Conservation (phyloP, 1,140 invertebrate species). For the Meteorus sp. region DNA sequence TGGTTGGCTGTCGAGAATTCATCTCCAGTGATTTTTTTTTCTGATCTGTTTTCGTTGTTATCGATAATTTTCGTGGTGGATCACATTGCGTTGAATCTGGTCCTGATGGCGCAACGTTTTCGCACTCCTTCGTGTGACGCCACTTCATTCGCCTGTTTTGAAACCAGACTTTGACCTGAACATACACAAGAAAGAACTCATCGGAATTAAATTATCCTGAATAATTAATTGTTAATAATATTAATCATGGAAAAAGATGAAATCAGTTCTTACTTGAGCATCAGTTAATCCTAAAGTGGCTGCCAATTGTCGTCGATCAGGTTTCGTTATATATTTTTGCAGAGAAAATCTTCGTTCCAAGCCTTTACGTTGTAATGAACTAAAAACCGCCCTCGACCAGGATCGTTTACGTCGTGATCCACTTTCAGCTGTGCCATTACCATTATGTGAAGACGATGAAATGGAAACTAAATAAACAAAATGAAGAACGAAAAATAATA, state of each 20-base stretch:
- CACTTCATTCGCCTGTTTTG: constrained; percentile 94
- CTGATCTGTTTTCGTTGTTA: too few relatives aligned
- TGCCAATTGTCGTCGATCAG: constrained; percentile 86
- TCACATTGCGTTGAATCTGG: constrained; percentile 33
- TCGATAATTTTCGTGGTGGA: constrained; percentile 38
- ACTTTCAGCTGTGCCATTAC: constrained; percentile 28
- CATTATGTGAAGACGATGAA: constrained; percentile 24
- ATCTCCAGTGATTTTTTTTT: too few relatives aligned
- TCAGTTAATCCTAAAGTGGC: constrained; percentile 89
- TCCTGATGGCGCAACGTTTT: constrained; percentile 38
- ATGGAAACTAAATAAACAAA: constrained; percentile 27
- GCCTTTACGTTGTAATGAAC: constrained; percentile 87
- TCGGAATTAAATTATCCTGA: constrained; percentile 23
- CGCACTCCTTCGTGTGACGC: constrained; percentile 78
- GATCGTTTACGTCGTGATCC: constrained; percentile 77
- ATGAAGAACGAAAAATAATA: too few relatives aligned
- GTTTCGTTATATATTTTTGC: constrained; percentile 94
- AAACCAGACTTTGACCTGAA: constrained; percentile 93
- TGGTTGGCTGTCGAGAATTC: constrained; percentile 30
- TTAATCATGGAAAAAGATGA: constrained; percentile 2
- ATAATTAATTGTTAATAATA: constrained; percentile 18
- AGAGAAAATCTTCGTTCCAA: constrained; percentile 87
- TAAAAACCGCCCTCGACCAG: constrained; percentile 94
- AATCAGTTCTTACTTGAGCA: constrained; percentile 66
- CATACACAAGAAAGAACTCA: too few relatives aligned